Conservation (phyloP, 2,888 invertebrate genomes). For the Trypoxylon attenuatum region DNA sequence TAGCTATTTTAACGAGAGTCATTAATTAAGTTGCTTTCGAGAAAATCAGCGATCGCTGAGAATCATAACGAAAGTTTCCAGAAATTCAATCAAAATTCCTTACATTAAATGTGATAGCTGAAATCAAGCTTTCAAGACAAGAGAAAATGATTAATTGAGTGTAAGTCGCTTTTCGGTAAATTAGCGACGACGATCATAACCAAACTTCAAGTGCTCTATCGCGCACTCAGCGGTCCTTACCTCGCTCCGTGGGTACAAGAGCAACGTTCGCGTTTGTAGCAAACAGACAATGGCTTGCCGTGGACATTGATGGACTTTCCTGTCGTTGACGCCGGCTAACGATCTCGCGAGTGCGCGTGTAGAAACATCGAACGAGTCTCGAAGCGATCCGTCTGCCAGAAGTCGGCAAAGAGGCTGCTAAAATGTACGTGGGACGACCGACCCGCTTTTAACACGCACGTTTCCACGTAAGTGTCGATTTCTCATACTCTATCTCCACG, state of each 20-base stretch:
- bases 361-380: neutral
- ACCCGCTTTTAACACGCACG: neutral
- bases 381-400: too few relatives aligned
- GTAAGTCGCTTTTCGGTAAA: neutral
- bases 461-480: neutral
- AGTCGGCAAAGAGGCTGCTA: too few relatives aligned
- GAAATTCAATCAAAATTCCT: too few relatives aligned
- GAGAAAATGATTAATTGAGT: too few relatives aligned
- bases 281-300: conserved; percentile 36
- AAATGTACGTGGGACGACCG: neutral
- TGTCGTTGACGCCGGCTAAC: conserved; percentile 41
- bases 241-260: neutral
- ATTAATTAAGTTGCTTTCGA: too few relatives aligned
- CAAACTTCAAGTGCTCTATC: neutral
- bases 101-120: too few relatives aligned
- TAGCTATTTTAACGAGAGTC: too few relatives aligned
- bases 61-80: too few relatives aligned
- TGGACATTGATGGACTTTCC: conserved; percentile 45
- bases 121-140: too few relatives aligned
- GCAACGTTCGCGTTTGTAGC: conserved; percentile 20
- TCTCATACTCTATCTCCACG: neutral
- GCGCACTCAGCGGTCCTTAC: conserved; percentile 4
- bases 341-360: conserved; percentile 21
- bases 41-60: too few relatives aligned
- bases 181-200: neutral